Evolutionary conservation across 1,140 invertebrate genomes (phyloP).

Genomic region (Paracyclopina nana): DNA sequence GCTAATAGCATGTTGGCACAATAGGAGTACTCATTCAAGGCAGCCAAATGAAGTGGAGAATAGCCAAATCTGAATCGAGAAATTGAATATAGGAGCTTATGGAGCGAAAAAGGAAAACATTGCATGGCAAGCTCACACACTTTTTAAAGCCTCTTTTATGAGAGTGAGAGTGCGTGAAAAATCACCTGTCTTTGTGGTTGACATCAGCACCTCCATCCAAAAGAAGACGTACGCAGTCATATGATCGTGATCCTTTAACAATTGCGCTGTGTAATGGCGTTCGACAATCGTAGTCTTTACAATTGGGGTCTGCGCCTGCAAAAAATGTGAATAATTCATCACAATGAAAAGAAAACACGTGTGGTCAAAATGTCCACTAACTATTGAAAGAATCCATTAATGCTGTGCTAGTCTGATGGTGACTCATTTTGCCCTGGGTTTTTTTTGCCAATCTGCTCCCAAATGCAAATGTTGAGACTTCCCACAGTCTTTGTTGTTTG

Average conservation of each 20-base stretch:
- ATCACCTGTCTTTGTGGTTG: constrained; percentile 15
- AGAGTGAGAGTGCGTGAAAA: constrained; percentile 4
- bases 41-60: constrained; percentile 65
- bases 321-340: too few species aligned
- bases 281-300: constrained; percentile 10
- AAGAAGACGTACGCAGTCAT: constrained; percentile 15
- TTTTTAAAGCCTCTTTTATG: too few species aligned
- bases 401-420: too few species aligned
- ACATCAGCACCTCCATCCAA: constrained; percentile 14
- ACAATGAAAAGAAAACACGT: too few species aligned
- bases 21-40: constrained; percentile 56
- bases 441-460: too few species aligned
- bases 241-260: constrained; percentile 16
- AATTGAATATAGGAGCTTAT: too few species aligned
- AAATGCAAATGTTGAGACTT: too few species aligned
- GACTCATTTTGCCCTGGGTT: too few species aligned
- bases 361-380: too few species aligned
- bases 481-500: too few species aligned
- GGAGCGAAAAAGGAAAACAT: neutral
- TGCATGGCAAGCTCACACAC: neutral
- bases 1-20: constrained; percentile 60
- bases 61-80: constrained; percentile 42
- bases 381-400: too few species aligned
- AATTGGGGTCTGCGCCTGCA: constrained; percentile 10
- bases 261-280: constrained; percentile 15